Evolutionary conservation across 2,888 invertebrate species (phyloP).

Genomic region (Nineta flava): DNA sequence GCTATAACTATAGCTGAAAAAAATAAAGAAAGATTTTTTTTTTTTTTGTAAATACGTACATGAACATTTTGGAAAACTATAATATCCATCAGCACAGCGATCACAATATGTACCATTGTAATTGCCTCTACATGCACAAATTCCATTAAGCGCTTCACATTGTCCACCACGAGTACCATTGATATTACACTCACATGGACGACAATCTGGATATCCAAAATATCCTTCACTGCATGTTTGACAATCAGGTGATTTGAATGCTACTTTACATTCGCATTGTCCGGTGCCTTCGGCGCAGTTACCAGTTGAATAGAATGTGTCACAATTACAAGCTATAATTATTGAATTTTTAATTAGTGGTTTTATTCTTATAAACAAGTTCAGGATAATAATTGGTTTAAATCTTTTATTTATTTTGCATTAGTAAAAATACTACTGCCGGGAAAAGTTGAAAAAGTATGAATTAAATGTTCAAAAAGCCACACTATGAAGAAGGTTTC

Average conservation of each 20-base stretch:
- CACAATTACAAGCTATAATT: constrained; percentile 70
- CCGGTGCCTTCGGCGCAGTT: constrained; percentile 87
- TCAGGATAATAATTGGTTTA: too few relatives aligned
- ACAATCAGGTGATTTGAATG: constrained; percentile 68
- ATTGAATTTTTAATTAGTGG: not conserved
- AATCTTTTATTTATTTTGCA: too few relatives aligned
- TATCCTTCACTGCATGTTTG: constrained; percentile 78
- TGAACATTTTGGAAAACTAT: constrained; percentile 68
- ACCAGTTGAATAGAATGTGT: constrained; percentile 72
- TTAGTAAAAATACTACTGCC: too few relatives aligned
- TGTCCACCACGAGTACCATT: constrained; percentile 79
- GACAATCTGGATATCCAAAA: constrained; percentile 83
- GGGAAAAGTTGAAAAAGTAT: too few relatives aligned
- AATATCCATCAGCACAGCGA: constrained; percentile 76
- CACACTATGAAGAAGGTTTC: too few relatives aligned
- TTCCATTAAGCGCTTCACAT: constrained; percentile 68
- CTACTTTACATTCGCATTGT: constrained; percentile 70
- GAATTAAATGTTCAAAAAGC: too few relatives aligned
- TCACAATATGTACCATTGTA: constrained; percentile 78
- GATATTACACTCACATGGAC: constrained; percentile 81
- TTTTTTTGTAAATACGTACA: constrained; percentile 45
- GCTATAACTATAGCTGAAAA: too few relatives aligned
- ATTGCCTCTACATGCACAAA: constrained; percentile 80
- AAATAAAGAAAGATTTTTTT: too few relatives aligned
- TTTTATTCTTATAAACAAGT: too few relatives aligned